phyloP scores from a whole-genome alignment of 2,113 vertebrate species.

The Tachuris rubrigastra region DNA sequence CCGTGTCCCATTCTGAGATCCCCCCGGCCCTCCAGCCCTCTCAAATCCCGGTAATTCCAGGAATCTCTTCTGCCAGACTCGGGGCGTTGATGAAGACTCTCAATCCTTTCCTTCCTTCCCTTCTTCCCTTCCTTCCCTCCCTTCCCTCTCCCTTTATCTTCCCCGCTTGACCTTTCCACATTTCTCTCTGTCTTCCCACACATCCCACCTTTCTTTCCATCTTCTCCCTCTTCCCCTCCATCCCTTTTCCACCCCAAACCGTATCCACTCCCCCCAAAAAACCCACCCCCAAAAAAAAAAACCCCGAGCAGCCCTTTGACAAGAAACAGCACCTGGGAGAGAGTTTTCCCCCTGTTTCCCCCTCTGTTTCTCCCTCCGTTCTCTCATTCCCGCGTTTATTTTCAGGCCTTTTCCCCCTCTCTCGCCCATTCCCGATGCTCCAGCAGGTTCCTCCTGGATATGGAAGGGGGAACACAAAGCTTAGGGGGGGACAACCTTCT shows the following conservation, averaged over 20 bases:
- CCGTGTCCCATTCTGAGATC: background rate
- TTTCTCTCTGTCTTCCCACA: background rate
- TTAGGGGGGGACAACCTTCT: background rate
- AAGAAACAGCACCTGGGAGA: background rate
- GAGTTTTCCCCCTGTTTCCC: too few relatives aligned
- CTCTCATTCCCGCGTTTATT: background rate
- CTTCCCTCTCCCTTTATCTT: background rate
- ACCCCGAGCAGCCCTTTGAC: background rate
- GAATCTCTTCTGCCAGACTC: background rate
- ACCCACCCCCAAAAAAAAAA: too few relatives aligned
- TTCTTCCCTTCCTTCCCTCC: too few relatives aligned
- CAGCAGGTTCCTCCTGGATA: background rate
- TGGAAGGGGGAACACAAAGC: background rate
- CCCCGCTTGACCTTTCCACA: background rate
- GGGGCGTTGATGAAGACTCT: background rate
- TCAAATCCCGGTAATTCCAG: background rate
- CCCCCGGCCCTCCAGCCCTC: background rate
- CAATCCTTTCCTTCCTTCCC: background rate
- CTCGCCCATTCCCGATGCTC: too few relatives aligned
- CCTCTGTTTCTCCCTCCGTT: too few relatives aligned
- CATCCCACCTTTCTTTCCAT: too few relatives aligned
- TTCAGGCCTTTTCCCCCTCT: background rate
- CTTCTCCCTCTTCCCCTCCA: background rate
- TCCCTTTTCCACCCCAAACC: background rate
- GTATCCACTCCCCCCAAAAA: too few relatives aligned